Evolutionary conservation across 1,140 invertebrate genomes (phyloP).

Genomic region (Papilio machaon): DNA sequence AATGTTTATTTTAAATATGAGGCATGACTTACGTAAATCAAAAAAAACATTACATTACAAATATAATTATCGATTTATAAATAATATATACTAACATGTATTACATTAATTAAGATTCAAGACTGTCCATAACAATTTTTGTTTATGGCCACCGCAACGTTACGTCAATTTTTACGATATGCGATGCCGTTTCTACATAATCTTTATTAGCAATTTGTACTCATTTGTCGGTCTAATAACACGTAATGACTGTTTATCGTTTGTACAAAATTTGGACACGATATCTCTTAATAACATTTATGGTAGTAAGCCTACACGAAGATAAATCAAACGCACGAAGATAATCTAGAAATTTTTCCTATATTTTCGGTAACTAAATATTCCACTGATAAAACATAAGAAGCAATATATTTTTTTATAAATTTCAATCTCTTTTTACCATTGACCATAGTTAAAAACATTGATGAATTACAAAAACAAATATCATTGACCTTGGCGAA

Average conservation of each 20-base stretch:
- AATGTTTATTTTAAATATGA: too few species aligned
- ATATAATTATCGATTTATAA: too few species aligned
- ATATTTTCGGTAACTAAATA: not conserved
- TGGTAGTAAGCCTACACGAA: not conserved
- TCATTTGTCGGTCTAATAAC: constrained; percentile 23
- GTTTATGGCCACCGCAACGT: constrained; percentile 21
- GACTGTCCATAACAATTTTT: constrained; percentile 29
- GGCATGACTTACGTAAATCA: too few species aligned
- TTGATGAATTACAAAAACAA: not conserved
- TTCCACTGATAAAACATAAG: not conserved
- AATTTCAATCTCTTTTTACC: not conserved
- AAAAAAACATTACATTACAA: too few species aligned
- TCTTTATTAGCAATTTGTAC: constrained; percentile 26
- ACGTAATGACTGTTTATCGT: constrained; percentile 21
- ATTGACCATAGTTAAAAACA: not conserved
- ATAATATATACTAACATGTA: not conserved
- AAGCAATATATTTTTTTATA: not conserved
- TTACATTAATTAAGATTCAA: not conserved
- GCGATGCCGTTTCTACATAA: constrained; percentile 9
- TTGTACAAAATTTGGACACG: not conserved
- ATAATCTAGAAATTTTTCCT: not conserved
- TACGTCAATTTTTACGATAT: constrained; percentile 37
- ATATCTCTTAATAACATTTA: constrained; percentile 23
- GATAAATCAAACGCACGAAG: not conserved
- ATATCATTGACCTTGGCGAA: not conserved